Base-by-base conservation (phyloP, 2,797 vertebrate species). In the Chromobotia macracanthus region DNA sequence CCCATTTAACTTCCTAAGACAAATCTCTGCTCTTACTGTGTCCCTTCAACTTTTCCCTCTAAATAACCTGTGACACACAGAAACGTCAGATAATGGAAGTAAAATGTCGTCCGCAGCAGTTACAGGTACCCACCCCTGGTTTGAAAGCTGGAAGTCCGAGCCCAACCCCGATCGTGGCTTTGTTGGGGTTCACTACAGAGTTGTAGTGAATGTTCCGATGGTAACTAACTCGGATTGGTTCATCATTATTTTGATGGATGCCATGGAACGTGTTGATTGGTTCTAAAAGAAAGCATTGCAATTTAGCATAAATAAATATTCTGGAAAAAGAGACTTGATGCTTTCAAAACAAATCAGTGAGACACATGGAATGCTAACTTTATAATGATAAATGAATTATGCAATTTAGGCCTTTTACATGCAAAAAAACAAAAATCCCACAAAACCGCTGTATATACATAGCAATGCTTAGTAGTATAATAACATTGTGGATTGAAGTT, bases 201-300 rank as follows among this genome's bases (percentile, higher is more conserved):
- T 98, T 98, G 93, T 97, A 97, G 93, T 97, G 96, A 89, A 97
- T 96, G 93, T 97, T 98, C 79, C 96, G 94, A 88, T 97, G 96
- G 89, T 98, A 98, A 94, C 96, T 97, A 80, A 98, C 96, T 86
- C 96, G 94, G 91, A 98, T 98, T 82, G 96, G 96, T 86, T 97
- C 96, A 51, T 97, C 96, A 72, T 97, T 96, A 79, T 96, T 96
- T 91, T 97, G 96, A 89, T 97, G 96, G 88, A 98, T 98, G 86
- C 96, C 95, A 66, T 96, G 96, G 91, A 97, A 97, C 76, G 96
- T 97, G 92, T 97, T 97, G 91, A 97, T 97, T 90, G 96, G 96
- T 89, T 98, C 96, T 96, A 87, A 28, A 28, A 51, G 25, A 79
- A 58, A 72, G 0, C 11, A 3, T 16, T 4, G 63, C 70, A 44